Evolutionary conservation across 2,113 vertebrate species (phyloP).

Genomic region (Chinchilla lanigera): DNA sequence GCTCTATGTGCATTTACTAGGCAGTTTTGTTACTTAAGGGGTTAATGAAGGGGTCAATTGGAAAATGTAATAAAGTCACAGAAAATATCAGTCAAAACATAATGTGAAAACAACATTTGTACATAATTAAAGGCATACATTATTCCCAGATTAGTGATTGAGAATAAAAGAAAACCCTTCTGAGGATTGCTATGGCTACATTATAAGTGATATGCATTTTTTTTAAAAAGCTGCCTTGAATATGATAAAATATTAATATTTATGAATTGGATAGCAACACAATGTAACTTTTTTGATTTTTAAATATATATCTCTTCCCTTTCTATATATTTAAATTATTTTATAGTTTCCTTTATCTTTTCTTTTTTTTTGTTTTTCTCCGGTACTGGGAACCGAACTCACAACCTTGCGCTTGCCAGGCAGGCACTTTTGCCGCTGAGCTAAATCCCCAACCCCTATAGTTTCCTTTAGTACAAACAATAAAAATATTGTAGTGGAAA

Average conservation of each 20-base stretch:
- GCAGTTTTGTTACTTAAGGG: background rate
- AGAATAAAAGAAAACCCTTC: background rate
- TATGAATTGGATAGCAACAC: background rate
- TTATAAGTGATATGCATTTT: background rate
- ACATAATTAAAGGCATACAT: background rate
- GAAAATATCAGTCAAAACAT: background rate
- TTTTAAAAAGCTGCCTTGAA: slow-evolving; percentile 16
- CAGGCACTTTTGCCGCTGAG: too few relatives aligned
- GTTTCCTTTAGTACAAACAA: background rate
- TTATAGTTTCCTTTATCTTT: background rate
- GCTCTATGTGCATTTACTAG: background rate
- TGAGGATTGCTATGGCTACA: background rate
- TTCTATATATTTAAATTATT: background rate
- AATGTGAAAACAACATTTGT: background rate
- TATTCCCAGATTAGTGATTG: background rate
- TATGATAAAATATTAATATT: background rate
- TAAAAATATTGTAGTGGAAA: background rate
- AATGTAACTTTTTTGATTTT: background rate
- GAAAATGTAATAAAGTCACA: background rate
- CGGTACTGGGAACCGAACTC: too few relatives aligned
- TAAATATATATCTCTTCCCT: background rate
- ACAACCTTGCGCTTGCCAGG: too few relatives aligned
- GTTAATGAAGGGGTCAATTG: background rate
- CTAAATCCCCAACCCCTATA: too few relatives aligned
- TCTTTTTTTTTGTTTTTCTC: too few relatives aligned